A percentile compares a stretch with the other conserved stretches of the same genome.
phyloP scores from a whole-genome alignment of 2,797 vertebrate species.

The Poeciliopsis infans region DNA sequence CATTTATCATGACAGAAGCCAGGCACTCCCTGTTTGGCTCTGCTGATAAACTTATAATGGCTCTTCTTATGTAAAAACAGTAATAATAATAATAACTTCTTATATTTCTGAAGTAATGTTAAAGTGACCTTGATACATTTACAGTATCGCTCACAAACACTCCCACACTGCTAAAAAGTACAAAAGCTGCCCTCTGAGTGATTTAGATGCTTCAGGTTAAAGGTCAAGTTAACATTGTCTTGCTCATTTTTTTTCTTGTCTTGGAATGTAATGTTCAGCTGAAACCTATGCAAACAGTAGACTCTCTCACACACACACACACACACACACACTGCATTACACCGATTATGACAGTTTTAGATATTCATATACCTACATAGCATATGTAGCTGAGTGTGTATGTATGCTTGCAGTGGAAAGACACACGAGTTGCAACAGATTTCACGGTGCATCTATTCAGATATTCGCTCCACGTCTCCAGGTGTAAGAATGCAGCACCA shows the following conservation, averaged over 20 bases:
- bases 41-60: constrained; percentile 5
- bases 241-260: constrained; percentile 16
- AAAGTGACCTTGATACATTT: not conserved
- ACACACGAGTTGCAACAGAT: too few species aligned
- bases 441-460: not conserved
- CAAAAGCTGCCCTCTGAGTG: constrained; percentile 8
- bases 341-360: too few species aligned
- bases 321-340: too few species aligned
- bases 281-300: not conserved
- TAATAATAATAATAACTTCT: not conserved
- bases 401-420: too few species aligned
- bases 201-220: constrained; percentile 26
- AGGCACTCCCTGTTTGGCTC: constrained; percentile 25
- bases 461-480: not conserved
- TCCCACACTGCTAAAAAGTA: not conserved
- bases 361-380: too few species aligned
- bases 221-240: constrained; percentile 33
- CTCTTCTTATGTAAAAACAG: not conserved
- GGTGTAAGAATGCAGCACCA: not conserved
- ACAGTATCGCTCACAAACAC: not conserved
- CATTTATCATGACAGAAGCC: constrained; percentile 32
- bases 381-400: too few species aligned
- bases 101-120: constrained; percentile 7
- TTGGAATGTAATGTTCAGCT: constrained; percentile 17
- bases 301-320: not conserved